Percentiles rank a stretch among this genome's conserved stretches.
Conservation (phyloP, 2,113 vertebrate species). For the Edolisoma coerulescens region DNA sequence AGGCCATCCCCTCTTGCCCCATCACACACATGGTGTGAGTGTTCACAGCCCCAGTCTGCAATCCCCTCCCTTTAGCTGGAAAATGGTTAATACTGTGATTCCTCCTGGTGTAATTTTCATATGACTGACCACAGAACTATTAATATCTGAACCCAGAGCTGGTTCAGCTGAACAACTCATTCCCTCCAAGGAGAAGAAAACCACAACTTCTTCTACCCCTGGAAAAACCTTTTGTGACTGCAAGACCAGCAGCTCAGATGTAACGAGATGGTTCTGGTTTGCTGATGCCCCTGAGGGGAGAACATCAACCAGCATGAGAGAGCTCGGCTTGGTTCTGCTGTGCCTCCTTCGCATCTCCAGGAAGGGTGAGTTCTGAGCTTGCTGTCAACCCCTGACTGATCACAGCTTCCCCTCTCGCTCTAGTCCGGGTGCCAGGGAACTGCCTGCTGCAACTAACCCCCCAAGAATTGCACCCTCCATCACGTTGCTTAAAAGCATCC, state of each 20-base stretch:
- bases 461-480: background rate
- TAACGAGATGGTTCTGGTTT: background rate
- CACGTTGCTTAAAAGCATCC: background rate
- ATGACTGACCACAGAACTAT: constrained; percentile 44
- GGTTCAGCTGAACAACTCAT: background rate
- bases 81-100: background rate
- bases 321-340: background rate
- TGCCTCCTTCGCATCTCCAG: constrained; percentile 31
- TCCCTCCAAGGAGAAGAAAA: constrained; percentile 3
- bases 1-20: background rate
- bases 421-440: background rate
- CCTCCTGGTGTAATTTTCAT: background rate
- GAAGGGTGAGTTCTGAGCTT: constrained; percentile 48
- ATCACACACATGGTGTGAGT: rapidly evolving
- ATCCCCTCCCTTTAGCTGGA: background rate
- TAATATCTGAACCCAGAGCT: background rate
- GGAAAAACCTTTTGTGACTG: background rate
- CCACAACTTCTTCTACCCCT: background rate
- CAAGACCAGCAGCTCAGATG: background rate
- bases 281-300: background rate
- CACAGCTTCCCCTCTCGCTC: background rate
- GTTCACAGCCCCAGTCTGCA: background rate
- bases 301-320: background rate
- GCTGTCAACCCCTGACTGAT: background rate
- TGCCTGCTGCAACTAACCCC: background rate